A percentile compares a stretch with the other conserved stretches of the same genome.
Evolutionary conservation across 2,888 invertebrate species (phyloP).

Genomic region (Adineta ricciae): DNA sequence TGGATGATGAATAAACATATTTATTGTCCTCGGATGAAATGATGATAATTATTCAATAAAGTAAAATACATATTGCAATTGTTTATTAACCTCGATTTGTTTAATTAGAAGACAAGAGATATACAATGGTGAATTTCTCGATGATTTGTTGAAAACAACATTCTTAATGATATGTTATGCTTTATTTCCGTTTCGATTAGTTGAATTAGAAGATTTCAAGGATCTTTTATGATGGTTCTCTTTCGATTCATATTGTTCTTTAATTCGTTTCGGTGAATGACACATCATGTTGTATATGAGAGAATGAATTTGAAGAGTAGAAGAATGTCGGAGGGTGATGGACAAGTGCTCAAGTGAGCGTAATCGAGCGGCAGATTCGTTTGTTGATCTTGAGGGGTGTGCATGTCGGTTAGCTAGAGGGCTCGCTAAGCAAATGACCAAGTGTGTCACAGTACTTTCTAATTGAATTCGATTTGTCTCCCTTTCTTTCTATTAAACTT

Average conservation of each 20-base stretch:
- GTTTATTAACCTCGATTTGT: too few relatives aligned
- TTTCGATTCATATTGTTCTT: background rate
- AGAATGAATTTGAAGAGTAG: too few relatives aligned
- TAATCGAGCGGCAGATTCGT: constrained; percentile 15
- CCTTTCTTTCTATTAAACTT: background rate
- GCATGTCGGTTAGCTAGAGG: constrained; percentile 5
- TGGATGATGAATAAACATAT: too few relatives aligned
- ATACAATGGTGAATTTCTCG: background rate
- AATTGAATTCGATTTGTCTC: constrained; percentile 12
- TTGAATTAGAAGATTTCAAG: background rate
- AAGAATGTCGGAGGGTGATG: background rate
- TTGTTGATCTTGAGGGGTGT: constrained; percentile 6
- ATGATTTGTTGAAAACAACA: background rate
- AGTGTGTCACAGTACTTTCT: background rate
- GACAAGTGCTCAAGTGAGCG: constrained; percentile 8
- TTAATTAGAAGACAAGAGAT: too few relatives aligned
- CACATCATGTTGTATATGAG: background rate
- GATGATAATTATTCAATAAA: too few relatives aligned
- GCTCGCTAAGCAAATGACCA: background rate
- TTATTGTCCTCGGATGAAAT: too few relatives aligned
- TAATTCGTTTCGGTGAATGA: constrained; percentile 9
- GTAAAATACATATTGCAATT: too few relatives aligned
- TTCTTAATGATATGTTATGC: background rate
- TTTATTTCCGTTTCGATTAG: background rate
- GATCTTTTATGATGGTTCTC: too few relatives aligned